Base-by-base conservation (phyloP, 2,113 vertebrate genomes). In the Aepyceros melampus region DNA sequence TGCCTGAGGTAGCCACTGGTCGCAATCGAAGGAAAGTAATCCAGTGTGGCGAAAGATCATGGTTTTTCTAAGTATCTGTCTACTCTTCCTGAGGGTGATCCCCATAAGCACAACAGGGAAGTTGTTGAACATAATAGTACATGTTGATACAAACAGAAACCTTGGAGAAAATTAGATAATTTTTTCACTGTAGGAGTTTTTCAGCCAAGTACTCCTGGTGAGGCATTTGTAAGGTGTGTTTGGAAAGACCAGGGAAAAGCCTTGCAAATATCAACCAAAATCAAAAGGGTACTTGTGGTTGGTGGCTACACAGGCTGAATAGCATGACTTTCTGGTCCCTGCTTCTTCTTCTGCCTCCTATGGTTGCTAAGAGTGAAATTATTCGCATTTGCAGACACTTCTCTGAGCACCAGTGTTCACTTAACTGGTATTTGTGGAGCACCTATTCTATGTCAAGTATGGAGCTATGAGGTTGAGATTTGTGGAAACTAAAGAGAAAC, bases 211-310 rank as follows among this genome's bases (percentile, higher is more conserved):
- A 79, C 36, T 56, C 55, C 86, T 31, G 60, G 36, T 47, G 62
- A 91, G 91, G 71, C 33, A 51, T 89, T 55, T 91, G 45, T n/a
- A 95, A 4, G 16, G 29, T 81, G 12, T 74, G 16, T 78, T 64
- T 89, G 79, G 78, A 87, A 96, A 98, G 64, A 92, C 87, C 94
- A 95, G 93, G 88, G 95, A 64, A 98, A 97, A 95, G 84, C 79
- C 92, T 95, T 83, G 49, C 60, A 96, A 97, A 96, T 97, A 98
- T 92, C 84, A 97, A 60, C 78, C 45, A 25, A 40, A 95, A 90
- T 89, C 47, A 81, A 96, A 97, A 97, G 49, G 47, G n/a, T 90
- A 62, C 74, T 97, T 97, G 95, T 92, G 92, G 90, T 97, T 97
- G 64, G 47, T 82, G 8, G 86, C 87, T 45, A 55, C 23, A 25